Conservation (phyloP, 2,888 invertebrate genomes). For the Coleophora deauratella region DNA sequence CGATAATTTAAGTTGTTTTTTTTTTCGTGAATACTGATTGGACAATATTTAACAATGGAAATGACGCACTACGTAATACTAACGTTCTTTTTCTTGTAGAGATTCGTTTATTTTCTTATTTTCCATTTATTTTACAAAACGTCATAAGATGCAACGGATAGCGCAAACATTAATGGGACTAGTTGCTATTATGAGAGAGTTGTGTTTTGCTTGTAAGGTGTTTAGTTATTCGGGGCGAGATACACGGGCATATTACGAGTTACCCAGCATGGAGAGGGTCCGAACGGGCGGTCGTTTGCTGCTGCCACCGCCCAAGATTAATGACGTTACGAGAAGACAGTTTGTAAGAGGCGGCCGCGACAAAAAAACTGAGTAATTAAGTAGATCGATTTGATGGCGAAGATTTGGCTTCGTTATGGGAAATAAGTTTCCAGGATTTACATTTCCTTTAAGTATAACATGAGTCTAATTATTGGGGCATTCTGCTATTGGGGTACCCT, state of each 20-base stretch:
- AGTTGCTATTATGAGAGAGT: constrained; percentile 61
- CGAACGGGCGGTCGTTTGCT: constrained; percentile 71
- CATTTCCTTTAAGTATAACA: too few relatives aligned
- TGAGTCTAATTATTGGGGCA: too few relatives aligned
- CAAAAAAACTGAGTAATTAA: constrained; percentile 56
- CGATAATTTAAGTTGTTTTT: constrained; percentile 50
- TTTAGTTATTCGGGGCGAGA: constrained; percentile 49
- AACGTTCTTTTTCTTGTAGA: constrained; percentile 55
- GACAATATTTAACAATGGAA: constrained; percentile 71
- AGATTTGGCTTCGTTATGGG: neutral
- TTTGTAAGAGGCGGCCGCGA: constrained; percentile 60
- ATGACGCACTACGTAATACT: constrained; percentile 64
- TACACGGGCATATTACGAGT: constrained; percentile 60
- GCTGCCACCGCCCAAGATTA: constrained; percentile 67
- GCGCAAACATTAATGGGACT: constrained; percentile 56
- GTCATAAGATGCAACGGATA: constrained; percentile 31
- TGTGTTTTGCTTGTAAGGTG: constrained; percentile 53
- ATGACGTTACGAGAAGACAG: constrained; percentile 64
- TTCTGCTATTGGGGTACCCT: too few relatives aligned
- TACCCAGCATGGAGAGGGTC: constrained; percentile 61
- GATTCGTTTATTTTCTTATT: constrained; percentile 63
- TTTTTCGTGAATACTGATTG: constrained; percentile 64
- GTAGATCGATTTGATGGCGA: constrained; percentile 35
- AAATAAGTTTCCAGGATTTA: neutral
- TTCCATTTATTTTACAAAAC: constrained; percentile 42